These are phyloP conservation scores for Trachelus tabidus DNA, from an alignment of 2,888 invertebrate species.

Conservation along the genomic window DNA sequence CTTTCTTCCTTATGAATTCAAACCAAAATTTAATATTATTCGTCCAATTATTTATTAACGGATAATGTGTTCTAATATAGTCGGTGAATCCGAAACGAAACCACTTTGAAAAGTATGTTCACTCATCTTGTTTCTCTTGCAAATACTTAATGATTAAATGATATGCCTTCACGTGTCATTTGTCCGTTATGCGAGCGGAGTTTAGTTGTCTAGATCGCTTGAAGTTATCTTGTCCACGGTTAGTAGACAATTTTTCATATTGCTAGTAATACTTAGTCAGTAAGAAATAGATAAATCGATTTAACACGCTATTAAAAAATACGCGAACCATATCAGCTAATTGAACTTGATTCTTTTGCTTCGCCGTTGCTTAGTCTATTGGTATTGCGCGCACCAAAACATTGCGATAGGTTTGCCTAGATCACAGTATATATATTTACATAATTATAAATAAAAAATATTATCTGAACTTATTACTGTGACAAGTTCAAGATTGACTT, in stretches of 20 bases:
- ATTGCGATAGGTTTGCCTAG: not conserved
- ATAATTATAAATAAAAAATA: not conserved
- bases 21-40: not conserved
- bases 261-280: not conserved
- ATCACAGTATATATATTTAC: not conserved
- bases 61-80: not conserved
- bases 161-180: not conserved
- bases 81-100: not conserved
- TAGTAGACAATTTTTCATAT: not conserved
- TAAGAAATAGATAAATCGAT: not conserved
- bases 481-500: not conserved
- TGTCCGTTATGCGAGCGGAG: not conserved
- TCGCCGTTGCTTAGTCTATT: not conserved
- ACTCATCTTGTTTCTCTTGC: not conserved
- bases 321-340: not conserved
- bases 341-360: not conserved
- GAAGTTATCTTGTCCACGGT: not conserved
- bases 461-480: not conserved
- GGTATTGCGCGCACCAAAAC: not conserved
- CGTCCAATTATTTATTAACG: not conserved
- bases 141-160: not conserved
- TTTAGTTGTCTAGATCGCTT: not conserved
- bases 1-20: not conserved
- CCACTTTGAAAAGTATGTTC: not conserved
- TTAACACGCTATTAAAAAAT: not conserved